These are phyloP conservation scores for Himantopus leucocephalus DNA, from an alignment of 2,113 vertebrate species.

Conservation along the genomic window DNA sequence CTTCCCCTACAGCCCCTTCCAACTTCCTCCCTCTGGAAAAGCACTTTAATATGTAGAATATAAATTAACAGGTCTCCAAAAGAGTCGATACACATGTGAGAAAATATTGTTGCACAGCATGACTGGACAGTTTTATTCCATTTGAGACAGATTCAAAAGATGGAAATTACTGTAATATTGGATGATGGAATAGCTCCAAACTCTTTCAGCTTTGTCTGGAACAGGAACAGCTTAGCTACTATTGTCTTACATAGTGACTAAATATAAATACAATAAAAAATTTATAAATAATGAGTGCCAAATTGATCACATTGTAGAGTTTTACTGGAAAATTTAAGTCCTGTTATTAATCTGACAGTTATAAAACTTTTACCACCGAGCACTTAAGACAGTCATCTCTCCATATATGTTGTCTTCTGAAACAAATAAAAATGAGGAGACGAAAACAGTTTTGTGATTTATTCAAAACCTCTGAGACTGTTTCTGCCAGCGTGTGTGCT, in stretches of 20 bases:
- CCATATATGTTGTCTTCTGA: not conserved
- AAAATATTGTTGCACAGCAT: constrained; percentile 42
- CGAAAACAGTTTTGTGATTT: constrained; percentile 33
- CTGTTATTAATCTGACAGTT: constrained; percentile 5
- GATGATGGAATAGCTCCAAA: constrained; percentile 42
- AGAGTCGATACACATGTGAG: not conserved
- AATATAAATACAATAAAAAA: constrained; percentile 43
- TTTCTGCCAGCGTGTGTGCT: constrained; percentile 10
- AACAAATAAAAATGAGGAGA: not conserved
- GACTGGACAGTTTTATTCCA: not conserved
- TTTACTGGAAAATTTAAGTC: constrained; percentile 4
- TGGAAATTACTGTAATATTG: constrained; percentile 25
- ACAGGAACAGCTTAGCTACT: not conserved
- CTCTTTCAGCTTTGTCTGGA: constrained; percentile 26
- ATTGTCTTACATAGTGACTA: not conserved
- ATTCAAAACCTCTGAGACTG: not conserved
- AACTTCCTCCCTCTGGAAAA: constrained; percentile 41
- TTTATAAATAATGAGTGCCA: constrained; percentile 14
- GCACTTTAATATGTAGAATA: not conserved
- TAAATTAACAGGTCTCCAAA: constrained; percentile 33
- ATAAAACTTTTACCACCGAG: not conserved
- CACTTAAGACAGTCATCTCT: not conserved
- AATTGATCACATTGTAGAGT: not conserved
- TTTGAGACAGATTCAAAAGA: constrained; percentile 14
- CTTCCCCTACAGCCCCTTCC: not conserved